Conservation (phyloP, 2,113 vertebrate species). For the Urocolius indicus region DNA sequence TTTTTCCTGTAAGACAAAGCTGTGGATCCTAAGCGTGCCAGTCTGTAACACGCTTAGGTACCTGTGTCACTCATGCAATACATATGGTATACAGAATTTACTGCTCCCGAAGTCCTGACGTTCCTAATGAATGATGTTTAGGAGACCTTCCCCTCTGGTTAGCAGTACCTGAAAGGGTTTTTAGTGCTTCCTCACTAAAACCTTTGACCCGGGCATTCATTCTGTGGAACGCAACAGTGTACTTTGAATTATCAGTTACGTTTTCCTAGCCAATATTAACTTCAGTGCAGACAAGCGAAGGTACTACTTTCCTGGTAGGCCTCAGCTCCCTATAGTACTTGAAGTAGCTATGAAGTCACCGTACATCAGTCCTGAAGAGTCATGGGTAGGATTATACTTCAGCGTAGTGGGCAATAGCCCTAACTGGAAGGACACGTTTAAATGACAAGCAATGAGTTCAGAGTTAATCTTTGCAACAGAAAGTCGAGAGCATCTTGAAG, state of each 20-base stretch:
- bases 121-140: not conserved
- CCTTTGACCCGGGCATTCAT: not conserved
- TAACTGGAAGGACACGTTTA: not conserved
- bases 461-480: not conserved
- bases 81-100: not conserved
- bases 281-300: not conserved
- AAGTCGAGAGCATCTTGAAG: not conserved
- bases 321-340: not conserved
- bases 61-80: accelerated
- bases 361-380: not conserved
- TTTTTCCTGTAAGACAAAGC: not conserved
- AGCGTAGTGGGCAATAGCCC: not conserved
- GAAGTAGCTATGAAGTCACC: not conserved
- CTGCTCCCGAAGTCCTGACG: accelerated
- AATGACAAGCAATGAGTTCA: not conserved
- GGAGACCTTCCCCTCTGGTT: not conserved
- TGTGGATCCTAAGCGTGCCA: not conserved
- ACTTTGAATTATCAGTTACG: not conserved
- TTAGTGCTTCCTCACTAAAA: not conserved
- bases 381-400: not conserved
- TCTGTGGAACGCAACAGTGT: not conserved
- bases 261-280: not conserved
- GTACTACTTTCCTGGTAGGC: not conserved
- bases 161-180: not conserved
- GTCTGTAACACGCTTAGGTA: not conserved